Percentiles rank a stretch among this genome's conserved stretches.
Evolutionary conservation across 2,888 invertebrate genomes (phyloP).

Genomic region (Mythimna impura): DNA sequence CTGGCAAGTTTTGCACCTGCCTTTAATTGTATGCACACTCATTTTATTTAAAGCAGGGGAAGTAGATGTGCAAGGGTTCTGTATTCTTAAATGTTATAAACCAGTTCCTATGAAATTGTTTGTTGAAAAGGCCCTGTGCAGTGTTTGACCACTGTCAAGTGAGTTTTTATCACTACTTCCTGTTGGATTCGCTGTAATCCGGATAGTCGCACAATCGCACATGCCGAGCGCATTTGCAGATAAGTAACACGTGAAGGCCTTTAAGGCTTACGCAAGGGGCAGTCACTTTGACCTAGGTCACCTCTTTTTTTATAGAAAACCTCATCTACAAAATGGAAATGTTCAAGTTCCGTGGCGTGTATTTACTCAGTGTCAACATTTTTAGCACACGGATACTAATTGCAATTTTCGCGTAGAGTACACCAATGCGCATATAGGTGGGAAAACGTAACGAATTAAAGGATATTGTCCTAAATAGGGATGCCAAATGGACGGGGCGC

Average conservation of each 20-base stretch:
- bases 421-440: slow-evolving; percentile 39
- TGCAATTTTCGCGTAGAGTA: slow-evolving; percentile 44
- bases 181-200: slow-evolving; percentile 48
- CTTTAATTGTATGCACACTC: slow-evolving; percentile 25
- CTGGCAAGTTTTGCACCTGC: slow-evolving; percentile 33
- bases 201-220: slow-evolving; percentile 33
- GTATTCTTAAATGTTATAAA: slow-evolving; percentile 19
- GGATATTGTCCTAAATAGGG: slow-evolving; percentile 40
- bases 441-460: slow-evolving; percentile 49
- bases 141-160: slow-evolving; percentile 30
- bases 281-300: slow-evolving; percentile 36
- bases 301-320: slow-evolving; percentile 43
- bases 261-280: slow-evolving; percentile 41
- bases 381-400: slow-evolving; percentile 48
- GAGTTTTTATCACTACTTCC: slow-evolving; percentile 51
- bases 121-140: slow-evolving; percentile 14
- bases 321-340: slow-evolving; percentile 36
- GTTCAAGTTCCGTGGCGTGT: slow-evolving; percentile 30
- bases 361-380: slow-evolving; percentile 47
- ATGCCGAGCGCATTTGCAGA: slow-evolving; percentile 24
- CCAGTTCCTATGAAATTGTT: slow-evolving; percentile 14
- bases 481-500: slow-evolving; percentile 45
- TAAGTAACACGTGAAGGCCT: slow-evolving; percentile 20
- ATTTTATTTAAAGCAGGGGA: slow-evolving; percentile 40
- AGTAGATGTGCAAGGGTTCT: slow-evolving; percentile 1